A percentile compares a stretch with the other conserved stretches of the same genome.
Conservation (phyloP, 2,888 invertebrate genomes). For the Drosophila recens region DNA sequence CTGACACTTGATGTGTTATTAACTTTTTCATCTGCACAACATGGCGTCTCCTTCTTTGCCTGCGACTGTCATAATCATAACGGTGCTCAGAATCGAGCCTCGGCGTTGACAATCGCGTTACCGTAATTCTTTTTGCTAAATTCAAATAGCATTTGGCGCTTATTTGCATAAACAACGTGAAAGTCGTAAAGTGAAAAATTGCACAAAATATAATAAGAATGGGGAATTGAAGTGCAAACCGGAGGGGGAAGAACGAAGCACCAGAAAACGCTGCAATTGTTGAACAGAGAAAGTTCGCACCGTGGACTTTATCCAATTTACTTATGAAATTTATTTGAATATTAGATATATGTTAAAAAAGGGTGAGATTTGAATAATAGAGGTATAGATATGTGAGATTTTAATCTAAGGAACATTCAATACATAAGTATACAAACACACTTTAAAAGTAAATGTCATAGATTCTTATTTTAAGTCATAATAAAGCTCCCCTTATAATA, state of each 20-base stretch:
- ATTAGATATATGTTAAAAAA: neutral
- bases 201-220: conserved; percentile 63
- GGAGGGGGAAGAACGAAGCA: conserved; percentile 31
- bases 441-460: too few relatives aligned
- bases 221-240: conserved; percentile 49
- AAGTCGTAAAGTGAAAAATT: conserved; percentile 80
- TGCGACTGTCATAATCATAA: conserved; percentile 67
- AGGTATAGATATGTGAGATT: too few relatives aligned
- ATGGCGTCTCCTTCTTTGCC: conserved; percentile 52
- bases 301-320: conserved; percentile 21
- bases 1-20: conserved; percentile 52
- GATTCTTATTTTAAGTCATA: too few relatives aligned
- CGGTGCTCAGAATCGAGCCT: conserved; percentile 58
- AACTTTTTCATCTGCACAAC: conserved; percentile 57
- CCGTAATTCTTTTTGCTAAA: conserved; percentile 72
- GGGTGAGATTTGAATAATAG: neutral
- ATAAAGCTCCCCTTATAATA: too few relatives aligned
- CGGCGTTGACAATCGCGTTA: conserved; percentile 76
- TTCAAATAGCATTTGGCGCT: conserved; percentile 77
- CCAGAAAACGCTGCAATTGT: conserved; percentile 53
- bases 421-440: too few relatives aligned
- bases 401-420: too few relatives aligned
- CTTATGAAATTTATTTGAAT: neutral
- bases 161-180: conserved; percentile 79
- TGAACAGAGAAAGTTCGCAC: conserved; percentile 36